Conservation (phyloP, 2,888 invertebrate genomes). For the Leptothorax acervorum region DNA sequence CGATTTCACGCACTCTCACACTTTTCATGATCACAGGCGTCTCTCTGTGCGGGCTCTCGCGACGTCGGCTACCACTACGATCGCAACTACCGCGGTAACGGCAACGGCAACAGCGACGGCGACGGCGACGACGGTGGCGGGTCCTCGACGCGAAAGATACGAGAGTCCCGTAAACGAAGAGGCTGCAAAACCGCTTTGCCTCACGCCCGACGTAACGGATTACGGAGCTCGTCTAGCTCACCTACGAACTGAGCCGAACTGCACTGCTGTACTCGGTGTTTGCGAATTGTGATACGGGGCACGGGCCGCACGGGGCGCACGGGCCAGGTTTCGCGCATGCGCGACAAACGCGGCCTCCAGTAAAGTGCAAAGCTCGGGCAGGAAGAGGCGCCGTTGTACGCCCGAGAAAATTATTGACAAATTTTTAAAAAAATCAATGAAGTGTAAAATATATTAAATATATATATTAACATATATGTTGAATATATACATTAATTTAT, state of each 20-base stretch:
- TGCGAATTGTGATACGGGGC: neutral
- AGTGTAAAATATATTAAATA: neutral
- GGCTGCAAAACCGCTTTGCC: slow-evolving; percentile 54
- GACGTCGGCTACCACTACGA: neutral
- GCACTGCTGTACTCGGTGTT: slow-evolving; percentile 44
- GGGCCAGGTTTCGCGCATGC: slow-evolving; percentile 25
- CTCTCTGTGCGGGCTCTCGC: neutral
- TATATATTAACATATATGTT: neutral
- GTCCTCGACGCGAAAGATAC: slow-evolving; percentile 29
- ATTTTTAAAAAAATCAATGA: neutral
- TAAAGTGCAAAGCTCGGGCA: neutral
- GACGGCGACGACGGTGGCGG: slow-evolving; percentile 10
- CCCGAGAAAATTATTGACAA: neutral
- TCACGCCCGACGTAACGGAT: slow-evolving; percentile 71
- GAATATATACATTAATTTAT: neutral
- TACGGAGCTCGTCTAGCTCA: slow-evolving; percentile 70
- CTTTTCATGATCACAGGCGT: slow-evolving; percentile 73
- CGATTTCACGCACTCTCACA: slow-evolving; percentile 75
- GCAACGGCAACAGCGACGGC: neutral
- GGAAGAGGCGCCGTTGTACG: neutral
- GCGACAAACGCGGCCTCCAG: slow-evolving; percentile 3
- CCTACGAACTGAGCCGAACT: slow-evolving; percentile 47
- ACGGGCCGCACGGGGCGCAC: no score
- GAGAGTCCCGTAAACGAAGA: slow-evolving; percentile 44
- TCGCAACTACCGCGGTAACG: neutral